Conservation (phyloP, 1,140 invertebrate genomes). For the Argopecten irradians region DNA sequence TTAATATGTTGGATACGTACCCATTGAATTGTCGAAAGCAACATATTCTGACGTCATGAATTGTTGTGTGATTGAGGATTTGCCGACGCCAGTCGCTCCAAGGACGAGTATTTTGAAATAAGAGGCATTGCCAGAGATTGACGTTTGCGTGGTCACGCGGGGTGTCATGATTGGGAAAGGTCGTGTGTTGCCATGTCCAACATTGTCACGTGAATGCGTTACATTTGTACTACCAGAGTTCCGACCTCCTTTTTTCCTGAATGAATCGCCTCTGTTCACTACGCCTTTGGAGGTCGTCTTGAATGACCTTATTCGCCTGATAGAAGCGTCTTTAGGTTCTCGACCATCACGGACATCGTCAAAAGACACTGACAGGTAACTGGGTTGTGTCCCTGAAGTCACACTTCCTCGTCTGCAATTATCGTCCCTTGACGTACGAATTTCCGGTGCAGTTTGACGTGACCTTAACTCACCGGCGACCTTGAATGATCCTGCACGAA, state of each 20-base stretch:
- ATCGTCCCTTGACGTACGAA: background rate
- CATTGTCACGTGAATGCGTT: constrained; percentile 36
- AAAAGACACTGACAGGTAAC: constrained; percentile 43
- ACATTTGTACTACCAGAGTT: constrained; percentile 44
- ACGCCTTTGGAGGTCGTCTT: constrained; percentile 90
- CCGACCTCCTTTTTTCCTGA: constrained; percentile 79
- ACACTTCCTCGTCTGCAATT: background rate
- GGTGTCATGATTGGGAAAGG: constrained; percentile 11
- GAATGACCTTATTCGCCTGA: constrained; percentile 87
- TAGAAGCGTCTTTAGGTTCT: constrained; percentile 24
- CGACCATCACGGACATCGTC: constrained; percentile 36
- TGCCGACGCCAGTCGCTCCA: constrained; percentile 91
- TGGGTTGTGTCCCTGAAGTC: constrained; percentile 27
- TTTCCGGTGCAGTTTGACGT: background rate
- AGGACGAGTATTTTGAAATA: constrained; percentile 88
- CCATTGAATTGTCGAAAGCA: constrained; percentile 74
- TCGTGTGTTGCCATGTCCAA: constrained; percentile 28
- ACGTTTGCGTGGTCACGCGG: background rate
- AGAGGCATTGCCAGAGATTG: constrained; percentile 54
- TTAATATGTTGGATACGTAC: constrained; percentile 31
- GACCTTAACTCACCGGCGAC: constrained; percentile 37
- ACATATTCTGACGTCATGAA: constrained; percentile 97
- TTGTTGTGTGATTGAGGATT: constrained; percentile 91
- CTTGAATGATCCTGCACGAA: constrained; percentile 43
- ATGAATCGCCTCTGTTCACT: constrained; percentile 95